These are phyloP conservation scores for Pandemis heparana DNA, from an alignment of 2,888 invertebrate species.

Conservation along the genomic window DNA sequence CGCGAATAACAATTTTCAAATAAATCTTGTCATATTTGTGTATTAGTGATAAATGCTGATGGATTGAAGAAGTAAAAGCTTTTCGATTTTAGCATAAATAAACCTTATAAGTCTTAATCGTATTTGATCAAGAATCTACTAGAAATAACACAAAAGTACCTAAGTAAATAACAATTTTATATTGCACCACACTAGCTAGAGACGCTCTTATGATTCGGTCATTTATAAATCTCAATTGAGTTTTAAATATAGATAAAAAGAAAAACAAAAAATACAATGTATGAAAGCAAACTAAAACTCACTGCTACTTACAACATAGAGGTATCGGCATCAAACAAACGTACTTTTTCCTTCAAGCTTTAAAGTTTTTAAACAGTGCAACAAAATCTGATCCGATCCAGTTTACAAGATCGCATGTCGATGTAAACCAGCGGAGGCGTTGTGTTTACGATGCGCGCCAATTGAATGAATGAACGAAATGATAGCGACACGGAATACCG, in stretches of 20 bases:
- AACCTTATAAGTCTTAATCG: no score
- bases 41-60: conserved; percentile 11
- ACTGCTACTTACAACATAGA: not conserved
- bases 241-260: no score
- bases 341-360: not conserved
- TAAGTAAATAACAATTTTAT: not conserved
- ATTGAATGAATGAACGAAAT: conserved; percentile 41
- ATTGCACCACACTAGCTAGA: not conserved
- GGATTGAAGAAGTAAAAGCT: conserved; percentile 6
- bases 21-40: conserved; percentile 22
- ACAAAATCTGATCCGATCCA: conserved; percentile 6
- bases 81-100: not conserved
- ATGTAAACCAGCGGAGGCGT: conserved; percentile 19
- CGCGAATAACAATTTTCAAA: conserved; percentile 16
- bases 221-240: no score
- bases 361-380: no score
- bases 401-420: conserved; percentile 16
- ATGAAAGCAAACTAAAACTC: not conserved
- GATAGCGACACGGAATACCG: conserved; percentile 38
- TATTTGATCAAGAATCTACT: not conserved
- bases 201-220: not conserved
- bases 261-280: no score
- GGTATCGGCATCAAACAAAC: not conserved
- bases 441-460: conserved; percentile 35
- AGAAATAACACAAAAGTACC: not conserved